These are phyloP conservation scores for Baronia brevicornis DNA, from an alignment of 2,888 invertebrate species.

Conservation along the genomic window DNA sequence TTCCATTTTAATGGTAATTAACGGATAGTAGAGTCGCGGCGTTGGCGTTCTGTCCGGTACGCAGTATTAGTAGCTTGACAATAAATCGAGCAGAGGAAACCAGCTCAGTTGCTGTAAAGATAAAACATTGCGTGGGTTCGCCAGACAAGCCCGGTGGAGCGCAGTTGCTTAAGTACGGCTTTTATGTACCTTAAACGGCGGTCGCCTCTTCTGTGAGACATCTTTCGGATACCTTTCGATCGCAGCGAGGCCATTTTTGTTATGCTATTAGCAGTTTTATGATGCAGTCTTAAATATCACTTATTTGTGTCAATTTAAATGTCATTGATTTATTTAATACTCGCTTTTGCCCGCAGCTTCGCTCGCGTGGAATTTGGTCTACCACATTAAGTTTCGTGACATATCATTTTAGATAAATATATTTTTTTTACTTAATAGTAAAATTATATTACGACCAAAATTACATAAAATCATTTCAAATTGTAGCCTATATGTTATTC, in stretches of 20 bases:
- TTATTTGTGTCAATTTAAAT: slow-evolving; percentile 6
- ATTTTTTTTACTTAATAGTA: too few species aligned
- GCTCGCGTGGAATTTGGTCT: too few species aligned
- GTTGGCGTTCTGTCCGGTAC: slow-evolving; percentile 39
- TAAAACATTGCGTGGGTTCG: slow-evolving; percentile 64
- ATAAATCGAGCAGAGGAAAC: slow-evolving; percentile 65
- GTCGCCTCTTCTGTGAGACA: slow-evolving; percentile 26
- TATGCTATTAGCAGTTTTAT: slow-evolving; percentile 17
- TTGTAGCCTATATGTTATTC: too few species aligned
- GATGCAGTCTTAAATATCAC: slow-evolving; percentile 10
- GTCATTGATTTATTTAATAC: too few species aligned
- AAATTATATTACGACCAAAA: too few species aligned
- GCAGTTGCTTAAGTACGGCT: slow-evolving; percentile 60
- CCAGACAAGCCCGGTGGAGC: slow-evolving; percentile 39
- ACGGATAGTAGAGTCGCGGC: slow-evolving; percentile 43
- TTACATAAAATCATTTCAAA: too few species aligned
- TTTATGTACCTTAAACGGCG: slow-evolving; percentile 54
- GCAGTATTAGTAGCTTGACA: slow-evolving; percentile 62
- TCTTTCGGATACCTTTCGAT: slow-evolving; percentile 6
- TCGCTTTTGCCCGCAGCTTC: too few species aligned
- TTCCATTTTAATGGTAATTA: slow-evolving; percentile 62
- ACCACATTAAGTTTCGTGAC: too few species aligned
- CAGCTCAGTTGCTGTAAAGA: slow-evolving; percentile 59
- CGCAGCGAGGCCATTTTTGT: slow-evolving; percentile 11
- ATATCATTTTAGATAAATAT: too few species aligned